Conservation (phyloP, 1,140 invertebrate species). For the Oreohelix idahoensis region DNA sequence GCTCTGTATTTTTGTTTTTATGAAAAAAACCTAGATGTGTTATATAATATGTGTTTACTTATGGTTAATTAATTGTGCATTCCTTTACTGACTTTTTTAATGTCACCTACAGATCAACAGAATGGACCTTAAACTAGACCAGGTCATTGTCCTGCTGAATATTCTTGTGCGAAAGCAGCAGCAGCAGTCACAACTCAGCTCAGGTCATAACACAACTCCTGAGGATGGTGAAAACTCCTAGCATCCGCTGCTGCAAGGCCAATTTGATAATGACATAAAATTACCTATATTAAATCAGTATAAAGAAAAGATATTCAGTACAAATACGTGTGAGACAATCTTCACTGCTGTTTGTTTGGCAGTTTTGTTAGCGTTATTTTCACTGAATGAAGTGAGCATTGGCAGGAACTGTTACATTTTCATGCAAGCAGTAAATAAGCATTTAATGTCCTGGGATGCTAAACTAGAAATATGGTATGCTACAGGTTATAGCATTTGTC, state of each 20-base stretch:
- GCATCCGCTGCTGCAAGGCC: not conserved
- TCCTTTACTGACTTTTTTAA: not conserved
- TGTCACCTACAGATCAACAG: constrained; percentile 76
- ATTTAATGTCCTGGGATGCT: too few relatives aligned
- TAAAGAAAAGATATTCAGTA: too few relatives aligned
- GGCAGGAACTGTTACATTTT: not conserved
- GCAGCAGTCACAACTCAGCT: constrained; percentile 11
- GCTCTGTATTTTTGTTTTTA: too few relatives aligned
- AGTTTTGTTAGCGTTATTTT: not conserved
- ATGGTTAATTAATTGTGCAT: too few relatives aligned
- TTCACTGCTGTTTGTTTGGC: too few relatives aligned
- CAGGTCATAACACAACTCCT: not conserved
- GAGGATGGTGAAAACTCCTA: constrained; percentile 38
- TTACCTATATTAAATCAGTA: too few relatives aligned
- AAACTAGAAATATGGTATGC: too few relatives aligned
- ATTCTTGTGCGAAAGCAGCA: constrained; percentile 71
- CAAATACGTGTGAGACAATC: too few relatives aligned
- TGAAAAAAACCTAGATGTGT: too few relatives aligned
- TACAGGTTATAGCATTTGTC: too few relatives aligned
- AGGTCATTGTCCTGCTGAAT: constrained; percentile 80
- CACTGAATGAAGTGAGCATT: not conserved
- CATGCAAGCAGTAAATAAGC: too few relatives aligned
- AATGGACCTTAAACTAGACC: constrained; percentile 83
- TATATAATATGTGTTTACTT: too few relatives aligned
- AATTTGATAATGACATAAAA: not conserved